A percentile compares a stretch with the other conserved stretches of the same genome.
Conservation (phyloP, 2,888 invertebrate species). For the Lydus trimaculatus region DNA sequence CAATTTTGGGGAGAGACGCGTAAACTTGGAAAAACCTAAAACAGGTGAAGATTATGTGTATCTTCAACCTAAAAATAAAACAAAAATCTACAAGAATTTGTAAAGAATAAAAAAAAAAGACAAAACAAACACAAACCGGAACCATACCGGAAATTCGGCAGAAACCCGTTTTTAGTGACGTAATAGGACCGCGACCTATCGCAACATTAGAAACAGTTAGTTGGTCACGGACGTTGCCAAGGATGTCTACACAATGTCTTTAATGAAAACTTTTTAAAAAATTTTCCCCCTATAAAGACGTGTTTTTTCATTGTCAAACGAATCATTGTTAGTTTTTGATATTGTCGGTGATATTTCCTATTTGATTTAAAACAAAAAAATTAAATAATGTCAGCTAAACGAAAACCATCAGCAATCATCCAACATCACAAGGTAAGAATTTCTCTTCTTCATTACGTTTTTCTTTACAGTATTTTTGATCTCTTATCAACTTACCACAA, state of each 20-base stretch:
- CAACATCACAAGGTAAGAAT: slow-evolving; percentile 66
- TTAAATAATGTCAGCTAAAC: slow-evolving; percentile 72
- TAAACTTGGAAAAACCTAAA: neutral
- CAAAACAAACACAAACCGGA: neutral
- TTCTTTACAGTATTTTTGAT: neutral
- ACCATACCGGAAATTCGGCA: slow-evolving; percentile 30
- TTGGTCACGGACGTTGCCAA: slow-evolving; percentile 56
- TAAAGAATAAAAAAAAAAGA: neutral
- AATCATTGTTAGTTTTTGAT: neutral
- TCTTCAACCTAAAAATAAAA: neutral
- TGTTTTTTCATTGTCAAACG: neutral
- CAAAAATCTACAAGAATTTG: neutral
- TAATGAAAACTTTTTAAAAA: neutral
- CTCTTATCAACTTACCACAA: neutral
- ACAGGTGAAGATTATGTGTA: no score
- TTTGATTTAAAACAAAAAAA: slow-evolving; percentile 27
- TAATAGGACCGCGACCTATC: slow-evolving; percentile 53
- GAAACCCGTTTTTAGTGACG: slow-evolving; percentile 39
- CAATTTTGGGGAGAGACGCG: neutral
- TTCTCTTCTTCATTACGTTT: neutral
- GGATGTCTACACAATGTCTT: slow-evolving; percentile 38
- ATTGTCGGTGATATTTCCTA: neutral
- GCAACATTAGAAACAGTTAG: slow-evolving; percentile 58
- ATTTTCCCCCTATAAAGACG: slow-evolving; percentile 1
- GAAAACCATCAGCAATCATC: slow-evolving; percentile 76